Percentiles rank a stretch among this genome's conserved stretches.
These are phyloP conservation scores for Girardia tigrina DNA, from an alignment of 2,888 invertebrate genomes.

Conservation along the genomic window DNA sequence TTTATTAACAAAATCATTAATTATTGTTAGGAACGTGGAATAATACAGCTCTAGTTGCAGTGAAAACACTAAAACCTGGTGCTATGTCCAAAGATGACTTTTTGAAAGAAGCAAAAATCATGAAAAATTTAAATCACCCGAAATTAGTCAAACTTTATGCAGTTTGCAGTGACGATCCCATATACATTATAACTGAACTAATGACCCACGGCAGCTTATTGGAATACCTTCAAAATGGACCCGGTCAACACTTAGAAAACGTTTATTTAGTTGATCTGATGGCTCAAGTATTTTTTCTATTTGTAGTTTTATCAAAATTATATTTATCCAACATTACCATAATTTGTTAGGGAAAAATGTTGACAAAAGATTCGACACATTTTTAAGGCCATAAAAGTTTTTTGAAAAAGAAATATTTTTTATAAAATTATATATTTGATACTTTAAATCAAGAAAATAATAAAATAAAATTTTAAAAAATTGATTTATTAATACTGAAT, in stretches of 20 bases:
- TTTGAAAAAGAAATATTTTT: too few relatives aligned
- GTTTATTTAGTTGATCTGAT: slow-evolving; percentile 85
- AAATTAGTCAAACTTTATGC: slow-evolving; percentile 83
- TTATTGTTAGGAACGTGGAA: slow-evolving; percentile 62
- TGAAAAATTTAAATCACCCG: slow-evolving; percentile 94
- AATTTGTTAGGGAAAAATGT: too few relatives aligned
- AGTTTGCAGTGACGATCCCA: slow-evolving; percentile 83
- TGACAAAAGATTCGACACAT: too few relatives aligned
- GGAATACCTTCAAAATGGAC: slow-evolving; percentile 69
- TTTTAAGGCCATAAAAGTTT: too few relatives aligned
- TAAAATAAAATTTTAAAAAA: too few relatives aligned
- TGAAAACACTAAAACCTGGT: slow-evolving; percentile 84
- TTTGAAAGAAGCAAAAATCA: slow-evolving; percentile 88
- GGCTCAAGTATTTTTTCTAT: slow-evolving; percentile 58
- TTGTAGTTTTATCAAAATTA: too few relatives aligned
- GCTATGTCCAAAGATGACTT: slow-evolving; percentile 94
- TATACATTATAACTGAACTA: slow-evolving; percentile 77
- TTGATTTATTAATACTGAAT: too few relatives aligned
- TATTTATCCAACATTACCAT: too few relatives aligned
- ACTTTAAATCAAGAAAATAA: too few relatives aligned
- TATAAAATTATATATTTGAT: too few relatives aligned
- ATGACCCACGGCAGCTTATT: slow-evolving; percentile 88
- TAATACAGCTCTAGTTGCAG: slow-evolving; percentile 84
- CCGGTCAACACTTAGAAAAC: slow-evolving; percentile 70
- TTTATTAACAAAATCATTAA: background rate